Evolutionary conservation across 2,888 invertebrate genomes (phyloP), one percentile per base, ranked within the genome.

Genomic region (Pandemis corylana): DNA sequence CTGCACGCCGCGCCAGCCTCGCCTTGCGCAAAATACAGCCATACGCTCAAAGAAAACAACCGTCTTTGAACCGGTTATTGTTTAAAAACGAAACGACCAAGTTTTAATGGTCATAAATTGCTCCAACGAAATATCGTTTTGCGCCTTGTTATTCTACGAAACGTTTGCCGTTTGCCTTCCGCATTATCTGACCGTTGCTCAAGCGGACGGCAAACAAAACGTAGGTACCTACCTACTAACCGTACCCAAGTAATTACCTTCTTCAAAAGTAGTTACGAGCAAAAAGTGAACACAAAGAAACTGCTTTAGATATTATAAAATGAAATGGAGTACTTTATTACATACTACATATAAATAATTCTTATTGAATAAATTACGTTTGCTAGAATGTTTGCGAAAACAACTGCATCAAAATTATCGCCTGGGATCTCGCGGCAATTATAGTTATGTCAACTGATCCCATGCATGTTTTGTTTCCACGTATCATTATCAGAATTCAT

Each of bases 51-150:
- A 90, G 85, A 87, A 87, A 88, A 87, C 85, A 84, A 85, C 86
- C 85, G 85, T 87, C 85, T 85, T 85, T 84, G 82, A 88, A 92
- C 92, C 89, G 91, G 92, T 93, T 91, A 87, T 89, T 90, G 90
- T 91, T 91, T 91, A 90, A 89, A 89, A 90, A 71, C 75, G 67
- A 89, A 90, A 87, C 87, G 87, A 87, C 84, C 85, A 83, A 79
- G 83, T 83, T 86, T 88, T 89, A 89, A 88, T 89, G 83, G 83
- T 82, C 85, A 86, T 89, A 88, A 89, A 90, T 90, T 88, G 87
- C 85, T 85, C 80, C 79, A 84, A 86, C 84, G 80, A 87, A 88
- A 88, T 87, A 86, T 83, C 80, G 79, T 81, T 83, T 62, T 72
- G 72, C 49, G 79, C 82, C 82, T 84, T 82, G 85, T 84, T 85